Conservation (phyloP, 2,888 invertebrate species). For the Leptinotarsa haldemani region DNA sequence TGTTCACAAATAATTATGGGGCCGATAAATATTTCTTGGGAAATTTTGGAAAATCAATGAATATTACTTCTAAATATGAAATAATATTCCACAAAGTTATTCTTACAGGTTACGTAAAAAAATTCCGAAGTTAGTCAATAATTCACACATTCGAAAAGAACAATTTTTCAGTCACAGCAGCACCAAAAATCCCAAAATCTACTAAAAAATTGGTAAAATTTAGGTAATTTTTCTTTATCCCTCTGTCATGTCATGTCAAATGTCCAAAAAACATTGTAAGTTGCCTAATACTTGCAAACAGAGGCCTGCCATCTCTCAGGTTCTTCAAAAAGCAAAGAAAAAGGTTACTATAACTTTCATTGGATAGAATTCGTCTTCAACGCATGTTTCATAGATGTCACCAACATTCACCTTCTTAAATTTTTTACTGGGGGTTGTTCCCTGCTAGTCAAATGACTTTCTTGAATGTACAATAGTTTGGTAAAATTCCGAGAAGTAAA, state of each 20-base stretch:
- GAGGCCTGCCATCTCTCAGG: too few relatives aligned
- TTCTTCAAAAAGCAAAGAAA: too few relatives aligned
- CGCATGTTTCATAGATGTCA: neutral
- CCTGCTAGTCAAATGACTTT: too few relatives aligned
- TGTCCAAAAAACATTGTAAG: too few relatives aligned
- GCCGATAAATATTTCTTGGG: slow-evolving; percentile 23
- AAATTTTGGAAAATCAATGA: slow-evolving; percentile 43
- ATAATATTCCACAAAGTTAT: slow-evolving; percentile 25
- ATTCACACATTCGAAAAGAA: slow-evolving; percentile 19
- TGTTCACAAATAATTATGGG: slow-evolving; percentile 11
- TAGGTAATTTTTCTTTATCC: slow-evolving; percentile 42
- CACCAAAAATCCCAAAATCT: slow-evolving; percentile 26
- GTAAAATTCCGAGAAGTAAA: too few relatives aligned
- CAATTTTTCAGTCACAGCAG: slow-evolving; percentile 29
- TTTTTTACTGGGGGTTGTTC: too few relatives aligned
- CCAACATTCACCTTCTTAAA: too few relatives aligned
- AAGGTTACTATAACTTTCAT: too few relatives aligned
- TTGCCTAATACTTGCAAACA: too few relatives aligned
- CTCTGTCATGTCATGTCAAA: slow-evolving; percentile 31
- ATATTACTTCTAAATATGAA: slow-evolving; percentile 27
- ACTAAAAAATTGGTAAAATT: slow-evolving; percentile 41
- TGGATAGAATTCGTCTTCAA: too few relatives aligned
- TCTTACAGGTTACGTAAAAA: slow-evolving; percentile 8
- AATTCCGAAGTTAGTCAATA: neutral
- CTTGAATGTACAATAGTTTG: too few relatives aligned